Evolutionary conservation across 2,797 vertebrate genomes (phyloP).

Genomic region (Pogonophryne albipinna): DNA sequence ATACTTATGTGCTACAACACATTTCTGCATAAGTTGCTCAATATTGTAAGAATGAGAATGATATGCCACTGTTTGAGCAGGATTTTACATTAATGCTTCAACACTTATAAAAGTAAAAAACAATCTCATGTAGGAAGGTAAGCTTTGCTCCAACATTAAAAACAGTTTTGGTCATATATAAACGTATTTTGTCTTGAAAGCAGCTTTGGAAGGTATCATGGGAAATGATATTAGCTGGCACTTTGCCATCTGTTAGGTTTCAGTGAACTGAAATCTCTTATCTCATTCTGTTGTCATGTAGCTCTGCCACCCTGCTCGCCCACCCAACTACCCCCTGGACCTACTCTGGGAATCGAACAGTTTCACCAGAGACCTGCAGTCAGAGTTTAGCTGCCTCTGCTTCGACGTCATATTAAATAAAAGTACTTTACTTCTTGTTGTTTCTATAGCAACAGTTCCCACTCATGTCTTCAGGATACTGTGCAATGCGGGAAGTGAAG

Average conservation of each 20-base stretch:
- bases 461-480: slow-evolving; percentile 73
- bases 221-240: slow-evolving; percentile 17
- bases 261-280: slow-evolving; percentile 25
- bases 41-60: slow-evolving; percentile 3
- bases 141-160: neutral
- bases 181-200: neutral
- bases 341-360: slow-evolving; percentile 34
- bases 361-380: slow-evolving; percentile 59
- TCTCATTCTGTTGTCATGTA: slow-evolving; percentile 40
- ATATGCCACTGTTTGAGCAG: neutral
- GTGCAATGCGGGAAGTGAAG: slow-evolving; percentile 58
- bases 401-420: slow-evolving; percentile 67
- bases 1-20: slow-evolving; percentile 27
- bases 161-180: neutral
- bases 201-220: neutral
- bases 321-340: slow-evolving; percentile 20
- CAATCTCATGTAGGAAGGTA: neutral
- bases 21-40: slow-evolving; percentile 24
- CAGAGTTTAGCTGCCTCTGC: slow-evolving; percentile 68
- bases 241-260: slow-evolving; percentile 2
- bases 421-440: slow-evolving; percentile 76
- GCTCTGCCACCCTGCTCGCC: slow-evolving; percentile 19
- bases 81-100: neutral
- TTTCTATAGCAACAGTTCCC: slow-evolving; percentile 87
- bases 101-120: neutral